Evolutionary conservation across 2,113 vertebrate species (phyloP), one percentile per base, ranked within the genome.

Genomic region (Tretioscincus oriximinensis): DNA sequence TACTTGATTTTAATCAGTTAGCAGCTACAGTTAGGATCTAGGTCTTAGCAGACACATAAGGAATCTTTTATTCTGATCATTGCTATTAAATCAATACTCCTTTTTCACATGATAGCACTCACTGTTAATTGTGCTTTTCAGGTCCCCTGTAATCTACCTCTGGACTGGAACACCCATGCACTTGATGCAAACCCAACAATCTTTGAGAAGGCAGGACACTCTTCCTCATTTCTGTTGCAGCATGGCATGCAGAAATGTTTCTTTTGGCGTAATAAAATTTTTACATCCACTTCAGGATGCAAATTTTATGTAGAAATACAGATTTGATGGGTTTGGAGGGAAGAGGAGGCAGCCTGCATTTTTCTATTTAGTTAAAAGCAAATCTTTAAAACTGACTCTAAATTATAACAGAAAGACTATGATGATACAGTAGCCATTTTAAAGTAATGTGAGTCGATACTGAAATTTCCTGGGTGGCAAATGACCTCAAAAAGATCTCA

Each of bases 191-290:
- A 18, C 26, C 81, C 70, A 7, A 47, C 73, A 0, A 0, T 78
- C 60, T 72, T 82, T 18, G 71, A 90, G 80, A 92, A 90, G 86
- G 89, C 92, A 89, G 88, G 93, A 86, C 35, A 14, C 73, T 67
- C 69, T 80, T 80, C 83, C 80, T 88, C 1, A 64, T 82, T 64
- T 16, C 26, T 54, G 10, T 20, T 70, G 85, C 49, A 41, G 83
- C 86, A 83, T 87, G 80, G 22, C 77, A 82, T 90, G 78, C 24
- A 70, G 64, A 69, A 2, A 66, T 31, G 0, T 22, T 1, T 1
- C 24, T 18, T 29, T 72, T 73, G 76, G 31, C 49, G 20, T 10
- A 2, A 1, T 14, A 76, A 35, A 28, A 35, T 64, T 51, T 74
- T 31, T 61, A 65, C 68, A 21, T 60, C 26, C 31, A 41, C 35